Percentiles rank a stretch among this genome's conserved stretches.
Evolutionary conservation across 1,140 invertebrate species (phyloP).

Genomic region (Dendroctonus ponderosae): DNA sequence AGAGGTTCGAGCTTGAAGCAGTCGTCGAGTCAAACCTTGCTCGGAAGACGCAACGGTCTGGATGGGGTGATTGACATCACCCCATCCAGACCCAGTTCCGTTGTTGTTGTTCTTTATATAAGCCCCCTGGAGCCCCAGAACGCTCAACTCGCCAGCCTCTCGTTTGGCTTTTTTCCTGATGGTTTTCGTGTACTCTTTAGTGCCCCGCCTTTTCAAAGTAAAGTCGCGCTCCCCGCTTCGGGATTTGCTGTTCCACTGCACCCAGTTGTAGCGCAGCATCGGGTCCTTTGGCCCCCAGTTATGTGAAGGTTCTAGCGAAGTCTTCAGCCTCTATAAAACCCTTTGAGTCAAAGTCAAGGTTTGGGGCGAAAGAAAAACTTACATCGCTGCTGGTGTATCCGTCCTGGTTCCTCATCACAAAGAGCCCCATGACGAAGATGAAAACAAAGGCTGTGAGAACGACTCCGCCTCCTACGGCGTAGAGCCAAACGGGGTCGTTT

Average conservation of each 20-base stretch:
- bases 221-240: slow-evolving; percentile 56
- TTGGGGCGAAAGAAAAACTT: slow-evolving; percentile 30
- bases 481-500: slow-evolving; percentile 50
- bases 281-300: slow-evolving; percentile 65
- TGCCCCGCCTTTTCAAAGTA: slow-evolving; percentile 59
- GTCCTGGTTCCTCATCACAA: slow-evolving; percentile 43
- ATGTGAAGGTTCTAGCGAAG: slow-evolving; percentile 57
- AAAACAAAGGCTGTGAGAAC: slow-evolving; percentile 50
- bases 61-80: no score
- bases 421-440: slow-evolving; percentile 51
- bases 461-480: slow-evolving; percentile 51
- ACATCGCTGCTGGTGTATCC: slow-evolving; percentile 47
- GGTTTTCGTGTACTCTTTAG: slow-evolving; percentile 60
- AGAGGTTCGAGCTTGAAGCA: not conserved
- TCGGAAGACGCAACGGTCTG: no score
- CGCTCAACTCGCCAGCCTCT: slow-evolving; percentile 18
- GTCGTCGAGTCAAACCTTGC: no score
- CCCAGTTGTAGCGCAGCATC: slow-evolving; percentile 61
- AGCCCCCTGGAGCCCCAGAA: slow-evolving; percentile 15
- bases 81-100: slow-evolving; percentile 2
- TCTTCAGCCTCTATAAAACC: slow-evolving; percentile 56
- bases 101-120: slow-evolving; percentile 23
- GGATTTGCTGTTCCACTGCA: slow-evolving; percentile 52
- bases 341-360: not conserved
- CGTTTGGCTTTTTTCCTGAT: slow-evolving; percentile 51